phyloP scores from a whole-genome alignment of 2,797 vertebrate genomes.

The Craterocephalus amniculus region DNA sequence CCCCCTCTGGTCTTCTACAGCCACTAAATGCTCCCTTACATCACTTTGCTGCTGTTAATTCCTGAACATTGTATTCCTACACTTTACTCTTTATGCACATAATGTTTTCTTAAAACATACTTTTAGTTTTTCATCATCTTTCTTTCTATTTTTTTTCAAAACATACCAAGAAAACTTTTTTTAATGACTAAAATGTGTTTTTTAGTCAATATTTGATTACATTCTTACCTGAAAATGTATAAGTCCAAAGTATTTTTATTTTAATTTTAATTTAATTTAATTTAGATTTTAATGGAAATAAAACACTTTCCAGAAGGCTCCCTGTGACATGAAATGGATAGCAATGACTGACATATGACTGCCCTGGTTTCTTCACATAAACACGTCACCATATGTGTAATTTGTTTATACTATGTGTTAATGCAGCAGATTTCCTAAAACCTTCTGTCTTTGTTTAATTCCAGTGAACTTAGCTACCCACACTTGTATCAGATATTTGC shows the following conservation, averaged over 20 bases:
- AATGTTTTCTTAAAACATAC: background rate
- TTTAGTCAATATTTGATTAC: background rate
- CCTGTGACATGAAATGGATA: background rate
- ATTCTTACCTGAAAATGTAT: background rate
- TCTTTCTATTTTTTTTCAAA: background rate
- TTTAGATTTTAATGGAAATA: background rate
- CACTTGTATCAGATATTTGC: conserved; percentile 35
- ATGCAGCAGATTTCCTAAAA: conserved; percentile 8
- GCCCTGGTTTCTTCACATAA: conserved; percentile 7
- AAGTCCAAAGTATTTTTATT: background rate
- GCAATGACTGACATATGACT: background rate
- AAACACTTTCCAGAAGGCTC: background rate
- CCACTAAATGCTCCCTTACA: background rate
- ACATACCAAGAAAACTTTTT: background rate
- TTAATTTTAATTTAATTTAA: background rate
- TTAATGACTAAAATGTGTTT: background rate
- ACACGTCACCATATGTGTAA: background rate
- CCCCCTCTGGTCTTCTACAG: no score
- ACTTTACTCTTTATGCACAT: background rate
- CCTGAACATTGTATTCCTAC: background rate
- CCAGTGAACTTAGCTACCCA: conserved; percentile 32
- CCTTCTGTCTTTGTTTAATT: conserved; percentile 19
- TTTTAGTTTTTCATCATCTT: background rate
- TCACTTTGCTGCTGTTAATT: background rate
- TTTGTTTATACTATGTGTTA: background rate